Evolutionary conservation across 1,140 invertebrate species (phyloP).

Genomic region (Brachionus angularis): DNA sequence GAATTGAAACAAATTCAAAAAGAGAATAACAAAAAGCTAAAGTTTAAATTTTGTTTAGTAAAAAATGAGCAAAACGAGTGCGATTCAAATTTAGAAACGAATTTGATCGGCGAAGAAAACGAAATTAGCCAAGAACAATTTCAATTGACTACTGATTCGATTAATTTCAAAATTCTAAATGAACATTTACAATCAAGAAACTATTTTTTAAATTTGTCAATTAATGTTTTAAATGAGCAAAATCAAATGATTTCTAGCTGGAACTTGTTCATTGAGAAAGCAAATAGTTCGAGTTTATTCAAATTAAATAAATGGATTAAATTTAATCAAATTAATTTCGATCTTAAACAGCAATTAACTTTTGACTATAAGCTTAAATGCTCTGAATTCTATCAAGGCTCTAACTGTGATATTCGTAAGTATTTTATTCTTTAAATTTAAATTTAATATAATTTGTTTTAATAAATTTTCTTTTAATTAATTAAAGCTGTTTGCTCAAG

Average conservation of each 20-base stretch:
- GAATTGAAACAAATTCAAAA: neutral
- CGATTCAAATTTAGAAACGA: slow-evolving; percentile 1
- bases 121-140: slow-evolving; percentile 36
- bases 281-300: neutral
- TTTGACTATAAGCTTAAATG: slow-evolving; percentile 33
- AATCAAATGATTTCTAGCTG: neutral
- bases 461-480: neutral
- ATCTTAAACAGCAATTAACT: slow-evolving; percentile 3
- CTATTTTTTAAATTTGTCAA: slow-evolving; percentile 31
- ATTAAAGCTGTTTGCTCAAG: neutral
- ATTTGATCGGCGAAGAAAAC: neutral
- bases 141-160: slow-evolving; percentile 16
- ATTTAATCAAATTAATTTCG: slow-evolving; percentile 28
- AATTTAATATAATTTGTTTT: neutral
- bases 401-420: slow-evolving; percentile 8
- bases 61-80: neutral
- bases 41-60: slow-evolving; percentile 24
- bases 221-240: neutral
- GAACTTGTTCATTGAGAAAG: slow-evolving; percentile 11
- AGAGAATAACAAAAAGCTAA: slow-evolving; percentile 22
- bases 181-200: neutral
- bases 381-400: neutral
- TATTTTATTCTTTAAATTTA: neutral
- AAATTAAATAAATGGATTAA: slow-evolving; percentile 12
- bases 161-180: slow-evolving; percentile 14